These are phyloP conservation scores for Rutilus rutilus DNA, from an alignment of 2,113 vertebrate species.

Conservation along the genomic window DNA sequence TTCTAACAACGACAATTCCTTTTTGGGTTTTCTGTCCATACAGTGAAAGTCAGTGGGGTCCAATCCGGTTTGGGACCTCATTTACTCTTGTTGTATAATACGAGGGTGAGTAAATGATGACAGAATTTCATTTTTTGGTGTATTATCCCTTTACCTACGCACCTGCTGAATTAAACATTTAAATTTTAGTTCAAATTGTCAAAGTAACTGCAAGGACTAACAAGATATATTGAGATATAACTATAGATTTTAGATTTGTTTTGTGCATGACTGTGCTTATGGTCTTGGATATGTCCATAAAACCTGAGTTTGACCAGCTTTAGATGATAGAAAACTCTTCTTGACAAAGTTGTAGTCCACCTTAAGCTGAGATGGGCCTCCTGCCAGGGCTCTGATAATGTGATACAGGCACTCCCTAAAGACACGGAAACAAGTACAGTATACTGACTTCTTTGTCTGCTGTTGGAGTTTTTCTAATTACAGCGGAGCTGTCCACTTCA, in stretches of 20 bases:
- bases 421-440: neutral
- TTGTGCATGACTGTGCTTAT: neutral
- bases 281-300: neutral
- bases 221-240: neutral
- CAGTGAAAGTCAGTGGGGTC: neutral
- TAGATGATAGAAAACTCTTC: neutral
- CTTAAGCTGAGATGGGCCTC: conserved; percentile 6
- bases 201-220: neutral
- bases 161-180: neutral
- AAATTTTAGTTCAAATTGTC: neutral
- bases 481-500: conserved; percentile 57
- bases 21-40: neutral
- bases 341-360: neutral
- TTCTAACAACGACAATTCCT: neutral
- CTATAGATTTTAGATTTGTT: neutral
- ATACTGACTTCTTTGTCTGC: neutral
- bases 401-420: conserved; percentile 10
- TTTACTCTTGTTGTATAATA: too few relatives aligned
- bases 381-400: conserved; percentile 1
- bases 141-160: neutral
- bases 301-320: neutral
- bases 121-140: too few relatives aligned
- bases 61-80: too few relatives aligned
- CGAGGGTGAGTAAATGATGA: too few relatives aligned
- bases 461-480: conserved; percentile 5